These are phyloP conservation scores for Apodemia mormo DNA, from an alignment of 2,888 invertebrate genomes.

Conservation along the genomic window DNA sequence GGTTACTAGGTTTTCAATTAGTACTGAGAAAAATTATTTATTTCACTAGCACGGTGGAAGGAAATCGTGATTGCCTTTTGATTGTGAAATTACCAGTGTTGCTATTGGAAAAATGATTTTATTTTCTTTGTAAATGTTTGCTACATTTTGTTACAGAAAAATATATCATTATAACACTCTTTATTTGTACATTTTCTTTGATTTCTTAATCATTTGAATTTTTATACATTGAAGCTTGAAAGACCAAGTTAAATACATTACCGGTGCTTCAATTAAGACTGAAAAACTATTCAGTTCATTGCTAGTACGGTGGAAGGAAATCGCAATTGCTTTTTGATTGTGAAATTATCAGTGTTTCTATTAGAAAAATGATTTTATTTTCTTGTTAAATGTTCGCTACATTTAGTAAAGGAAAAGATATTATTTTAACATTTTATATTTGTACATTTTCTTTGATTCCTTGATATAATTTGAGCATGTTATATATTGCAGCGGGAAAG, in stretches of 20 bases:
- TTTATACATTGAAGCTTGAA: neutral
- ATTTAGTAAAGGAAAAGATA: no score
- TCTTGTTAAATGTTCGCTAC: neutral
- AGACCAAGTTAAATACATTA: neutral
- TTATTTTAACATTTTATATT: neutral
- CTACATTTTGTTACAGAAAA: neutral
- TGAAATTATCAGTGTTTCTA: neutral
- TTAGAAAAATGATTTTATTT: neutral
- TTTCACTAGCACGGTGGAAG: conserved; percentile 4
- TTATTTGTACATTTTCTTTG: neutral
- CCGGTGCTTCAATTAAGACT: neutral
- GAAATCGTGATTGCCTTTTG: conserved; percentile 8
- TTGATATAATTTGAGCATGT: no score
- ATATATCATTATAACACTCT: neutral
- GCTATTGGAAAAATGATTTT: neutral
- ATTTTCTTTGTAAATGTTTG: neutral
- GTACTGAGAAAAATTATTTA: conserved; percentile 13
- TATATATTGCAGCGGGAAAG: neutral
- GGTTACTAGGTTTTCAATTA: conserved; percentile 15
- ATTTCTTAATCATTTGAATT: neutral
- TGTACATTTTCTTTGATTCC: neutral
- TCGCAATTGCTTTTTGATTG: neutral
- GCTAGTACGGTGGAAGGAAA: neutral
- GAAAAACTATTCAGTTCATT: neutral
- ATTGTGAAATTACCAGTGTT: neutral